Conservation (phyloP, 2,113 vertebrate species). For the Toxostoma redivivum region DNA sequence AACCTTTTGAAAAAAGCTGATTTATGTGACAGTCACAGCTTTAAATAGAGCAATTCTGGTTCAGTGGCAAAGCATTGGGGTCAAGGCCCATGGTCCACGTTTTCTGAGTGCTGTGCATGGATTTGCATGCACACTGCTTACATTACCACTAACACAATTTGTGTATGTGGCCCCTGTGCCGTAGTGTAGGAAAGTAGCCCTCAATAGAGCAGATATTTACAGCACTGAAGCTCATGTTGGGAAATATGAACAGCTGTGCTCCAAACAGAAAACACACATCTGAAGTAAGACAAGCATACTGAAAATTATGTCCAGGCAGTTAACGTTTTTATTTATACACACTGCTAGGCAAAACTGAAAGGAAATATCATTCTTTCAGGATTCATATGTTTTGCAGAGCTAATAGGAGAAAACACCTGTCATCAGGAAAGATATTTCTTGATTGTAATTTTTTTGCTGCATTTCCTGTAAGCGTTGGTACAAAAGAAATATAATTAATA, state of each 20-base stretch:
- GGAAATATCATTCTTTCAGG: conserved; percentile 55
- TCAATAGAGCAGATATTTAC: conserved; percentile 37
- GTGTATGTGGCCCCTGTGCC: conserved; percentile 14
- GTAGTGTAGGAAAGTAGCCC: conserved; percentile 32
- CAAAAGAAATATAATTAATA: conserved; percentile 58
- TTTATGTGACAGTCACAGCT: background rate
- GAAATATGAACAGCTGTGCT: conserved; percentile 58
- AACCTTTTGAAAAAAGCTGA: background rate
- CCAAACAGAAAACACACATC: conserved; percentile 2
- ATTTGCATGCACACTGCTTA: conserved; percentile 17
- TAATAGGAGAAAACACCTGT: conserved; percentile 53
- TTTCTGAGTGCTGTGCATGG: background rate
- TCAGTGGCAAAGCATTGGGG: background rate
- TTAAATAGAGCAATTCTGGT: background rate
- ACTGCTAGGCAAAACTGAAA: conserved; percentile 56
- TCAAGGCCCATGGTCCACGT: background rate
- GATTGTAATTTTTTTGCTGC: conserved; percentile 31
- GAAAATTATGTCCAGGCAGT: conserved; percentile 60
- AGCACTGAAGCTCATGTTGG: background rate
- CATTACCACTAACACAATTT: conserved; percentile 1
- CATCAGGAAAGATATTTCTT: conserved; percentile 57
- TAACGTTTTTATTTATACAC: conserved; percentile 63
- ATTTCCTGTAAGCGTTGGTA: conserved; percentile 38
- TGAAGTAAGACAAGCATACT: conserved; percentile 35
- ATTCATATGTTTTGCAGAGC: conserved; percentile 48